Base-by-base conservation (phyloP, 2,888 invertebrate genomes). In the Megastigmus dorsalis region DNA sequence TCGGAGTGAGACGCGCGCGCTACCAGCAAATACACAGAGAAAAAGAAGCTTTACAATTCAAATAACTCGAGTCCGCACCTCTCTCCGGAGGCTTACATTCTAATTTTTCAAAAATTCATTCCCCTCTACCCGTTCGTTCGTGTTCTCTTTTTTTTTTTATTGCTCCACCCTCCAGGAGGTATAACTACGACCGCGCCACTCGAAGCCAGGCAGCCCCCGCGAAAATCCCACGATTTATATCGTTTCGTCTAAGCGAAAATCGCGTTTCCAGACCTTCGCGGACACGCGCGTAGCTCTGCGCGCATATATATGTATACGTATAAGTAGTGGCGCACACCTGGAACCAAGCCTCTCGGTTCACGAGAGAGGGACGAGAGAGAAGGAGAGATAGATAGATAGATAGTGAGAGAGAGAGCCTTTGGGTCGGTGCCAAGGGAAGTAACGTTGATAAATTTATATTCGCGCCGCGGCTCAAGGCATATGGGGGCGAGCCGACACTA, bases 161-260 rank as follows among this genome's bases (percentile, higher is more conserved):
- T n/a, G n/a, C n/a, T n/a, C 6, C 15, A 4, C 20, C 52, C 13
- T 48, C 26, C 20, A 23, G 9, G 57, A n/a, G n/a, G n/a, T n/a
- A n/a, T 52, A 52, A 50, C 15, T 33, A 52, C 30, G 20, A 52
- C 13, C 2, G 55, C 18, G n/a, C 15, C 33, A 6, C 50, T 15
- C 10, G 15, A 6, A 2, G 43, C 43, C 2, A 43, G 20, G 9
- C 6, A 50, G 33, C 59, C 15, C 36, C 23, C 59, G 23, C 55
- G 67, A 67, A 71, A 62, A 68, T 68, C 68, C 65, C 18, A 75
- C 62, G 71, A 80, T 77, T 77, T 79, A 76, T 77, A 66, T 70
- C 62, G 52, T 65, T 69, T 36, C 75, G 75, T 50, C 62, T 33
- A 57, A 38, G 72, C 18, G 69, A 41, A 76, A 78, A 77, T 75